phyloP scores from a whole-genome alignment of 2,113 vertebrate genomes.

The Cryptomyrus ogoouensis region DNA sequence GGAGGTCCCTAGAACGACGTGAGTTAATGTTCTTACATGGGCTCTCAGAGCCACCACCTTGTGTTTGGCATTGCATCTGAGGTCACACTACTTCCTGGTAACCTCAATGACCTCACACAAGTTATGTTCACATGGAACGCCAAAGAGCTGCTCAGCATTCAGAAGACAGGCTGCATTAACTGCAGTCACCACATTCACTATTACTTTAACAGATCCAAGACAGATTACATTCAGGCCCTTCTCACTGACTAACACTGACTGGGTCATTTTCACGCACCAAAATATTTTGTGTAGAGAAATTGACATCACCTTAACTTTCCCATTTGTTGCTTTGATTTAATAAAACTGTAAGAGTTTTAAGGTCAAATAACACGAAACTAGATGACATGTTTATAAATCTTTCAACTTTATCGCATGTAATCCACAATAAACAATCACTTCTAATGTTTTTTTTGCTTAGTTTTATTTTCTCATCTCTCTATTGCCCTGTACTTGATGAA shows the following conservation, averaged over 20 bases:
- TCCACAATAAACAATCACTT: background rate
- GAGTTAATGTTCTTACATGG: conserved; percentile 41
- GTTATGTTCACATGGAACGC: background rate
- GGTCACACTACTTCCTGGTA: conserved; percentile 67
- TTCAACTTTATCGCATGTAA: background rate
- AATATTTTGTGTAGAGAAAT: background rate
- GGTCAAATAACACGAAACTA: background rate
- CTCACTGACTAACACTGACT: background rate
- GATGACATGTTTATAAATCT: background rate
- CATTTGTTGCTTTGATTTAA: background rate
- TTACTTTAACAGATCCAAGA: background rate
- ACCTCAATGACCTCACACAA: conserved; percentile 64
- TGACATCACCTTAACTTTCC: background rate
- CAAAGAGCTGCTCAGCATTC: too few relatives aligned
- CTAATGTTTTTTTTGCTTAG: background rate
- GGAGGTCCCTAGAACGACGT: conserved; percentile 53
- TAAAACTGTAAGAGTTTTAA: background rate
- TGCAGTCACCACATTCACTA: background rate
- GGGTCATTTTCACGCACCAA: background rate
- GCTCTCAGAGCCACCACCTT: conserved; percentile 59
- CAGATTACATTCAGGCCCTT: background rate
- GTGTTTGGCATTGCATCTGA: conserved; percentile 66
- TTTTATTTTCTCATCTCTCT: background rate
- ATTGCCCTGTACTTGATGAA: background rate
- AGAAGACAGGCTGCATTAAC: background rate